A percentile compares a stretch with the other conserved stretches of the same genome.
These are phyloP conservation scores for Sakesphorus luctuosus DNA, from an alignment of 2,113 vertebrate species.

Conservation along the genomic window DNA sequence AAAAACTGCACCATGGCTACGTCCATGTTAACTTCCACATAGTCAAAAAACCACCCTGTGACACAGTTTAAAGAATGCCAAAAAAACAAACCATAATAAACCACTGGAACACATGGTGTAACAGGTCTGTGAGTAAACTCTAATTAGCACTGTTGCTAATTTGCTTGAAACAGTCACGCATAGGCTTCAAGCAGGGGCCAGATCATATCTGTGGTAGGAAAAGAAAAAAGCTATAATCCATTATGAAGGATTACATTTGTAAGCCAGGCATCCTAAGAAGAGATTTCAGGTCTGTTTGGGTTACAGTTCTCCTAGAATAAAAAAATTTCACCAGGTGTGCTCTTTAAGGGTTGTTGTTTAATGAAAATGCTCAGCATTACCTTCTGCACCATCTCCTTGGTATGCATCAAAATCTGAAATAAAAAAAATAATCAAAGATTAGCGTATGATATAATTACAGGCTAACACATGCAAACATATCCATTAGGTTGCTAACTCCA, in stretches of 20 bases:
- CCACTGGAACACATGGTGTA: conserved; percentile 67
- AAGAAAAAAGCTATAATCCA: conserved; percentile 79
- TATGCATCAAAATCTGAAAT: conserved; percentile 96
- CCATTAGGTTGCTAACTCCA: conserved; percentile 59
- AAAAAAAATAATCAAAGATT: conserved; percentile 62
- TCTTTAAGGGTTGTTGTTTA: conserved; percentile 67
- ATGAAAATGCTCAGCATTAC: conserved; percentile 79
- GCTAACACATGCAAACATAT: conserved; percentile 54
- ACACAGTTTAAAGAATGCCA: conserved; percentile 70
- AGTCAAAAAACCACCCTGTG: conserved; percentile 48
- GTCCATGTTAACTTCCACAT: conserved; percentile 58
- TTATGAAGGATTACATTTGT: conserved; percentile 78
- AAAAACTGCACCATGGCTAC: conserved; percentile 29
- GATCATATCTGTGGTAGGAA: conserved; percentile 77
- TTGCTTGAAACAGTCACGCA: conserved; percentile 78
- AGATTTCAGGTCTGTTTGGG: conserved; percentile 76
- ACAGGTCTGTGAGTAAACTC: conserved; percentile 78
- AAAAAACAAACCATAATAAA: conserved; percentile 75
- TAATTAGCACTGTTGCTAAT: conserved; percentile 84
- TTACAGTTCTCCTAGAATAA: conserved; percentile 70
- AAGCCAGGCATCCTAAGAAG: conserved; percentile 78
- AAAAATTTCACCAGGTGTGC: conserved; percentile 69
- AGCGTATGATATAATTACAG: conserved; percentile 68
- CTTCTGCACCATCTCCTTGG: conserved; percentile 98
- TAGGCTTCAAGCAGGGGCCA: conserved; percentile 78